A percentile compares a stretch with the other conserved stretches of the same genome.
phyloP scores from a whole-genome alignment of 1,140 invertebrate genomes.

The Rhopalosiphum padi region DNA sequence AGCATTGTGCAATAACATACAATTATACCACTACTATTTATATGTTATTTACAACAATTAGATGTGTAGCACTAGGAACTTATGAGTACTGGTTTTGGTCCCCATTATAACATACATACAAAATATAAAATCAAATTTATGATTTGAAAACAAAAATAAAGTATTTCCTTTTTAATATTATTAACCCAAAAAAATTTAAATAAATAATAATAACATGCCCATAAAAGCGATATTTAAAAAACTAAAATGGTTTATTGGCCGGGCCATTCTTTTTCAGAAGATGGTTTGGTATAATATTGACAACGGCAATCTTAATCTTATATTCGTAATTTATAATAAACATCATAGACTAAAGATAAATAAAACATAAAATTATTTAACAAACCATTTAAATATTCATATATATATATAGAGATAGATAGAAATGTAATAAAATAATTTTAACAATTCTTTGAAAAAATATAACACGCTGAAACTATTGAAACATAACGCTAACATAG shows the following conservation, averaged over 20 bases:
- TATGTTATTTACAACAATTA: constrained; percentile 14
- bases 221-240: constrained; percentile 3
- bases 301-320: constrained; percentile 5
- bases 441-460: constrained; percentile 21
- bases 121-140: constrained; percentile 23
- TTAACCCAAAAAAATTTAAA: background rate
- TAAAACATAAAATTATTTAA: constrained; percentile 35
- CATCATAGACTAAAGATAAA: background rate
- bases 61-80: constrained; percentile 47
- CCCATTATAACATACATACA: background rate
- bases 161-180: background rate
- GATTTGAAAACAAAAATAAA: background rate
- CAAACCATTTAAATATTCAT: constrained; percentile 8
- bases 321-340: constrained; percentile 19
- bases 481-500: constrained; percentile 28
- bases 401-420: background rate
- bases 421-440: constrained; percentile 5
- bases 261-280: background rate
- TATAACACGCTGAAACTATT: background rate
- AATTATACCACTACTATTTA: background rate
- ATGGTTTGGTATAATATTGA: constrained; percentile 25
- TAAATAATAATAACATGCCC: constrained; percentile 5
- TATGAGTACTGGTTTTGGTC: constrained; percentile 53
- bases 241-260: background rate
- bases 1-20: background rate